Percentiles rank a stretch among this genome's conserved stretches.
These are phyloP conservation scores for Panzeria rudis DNA, from an alignment of 2,888 invertebrate genomes.

Conservation along the genomic window DNA sequence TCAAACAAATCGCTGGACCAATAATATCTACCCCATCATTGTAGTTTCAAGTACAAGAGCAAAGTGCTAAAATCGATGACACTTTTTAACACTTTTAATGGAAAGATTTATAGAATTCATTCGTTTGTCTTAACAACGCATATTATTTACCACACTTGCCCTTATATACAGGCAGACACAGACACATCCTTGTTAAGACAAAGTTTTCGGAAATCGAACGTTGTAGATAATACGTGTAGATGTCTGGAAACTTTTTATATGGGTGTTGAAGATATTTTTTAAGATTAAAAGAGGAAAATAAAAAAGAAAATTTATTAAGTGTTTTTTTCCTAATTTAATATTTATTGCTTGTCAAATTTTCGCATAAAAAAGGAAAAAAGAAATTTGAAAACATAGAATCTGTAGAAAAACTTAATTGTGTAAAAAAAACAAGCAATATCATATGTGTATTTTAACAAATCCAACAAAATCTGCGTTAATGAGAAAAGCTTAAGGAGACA, in stretches of 20 bases:
- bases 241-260: constrained; percentile 69
- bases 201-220: constrained; percentile 53
- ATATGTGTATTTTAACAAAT: too few relatives aligned
- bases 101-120: constrained; percentile 66
- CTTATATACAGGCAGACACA: neutral
- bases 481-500: too few relatives aligned
- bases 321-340: constrained; percentile 31
- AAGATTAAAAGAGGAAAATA: constrained; percentile 4
- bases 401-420: too few relatives aligned
- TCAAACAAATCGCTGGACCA: neutral
- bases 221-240: constrained; percentile 54
- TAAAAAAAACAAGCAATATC: too few relatives aligned
- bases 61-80: constrained; percentile 62
- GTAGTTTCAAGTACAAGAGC: constrained; percentile 44
- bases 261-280: constrained; percentile 36
- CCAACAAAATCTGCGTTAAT: too few relatives aligned
- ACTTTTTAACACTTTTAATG: constrained; percentile 64
- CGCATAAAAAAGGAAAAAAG: neutral
- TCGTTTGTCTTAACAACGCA: constrained; percentile 53
- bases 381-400: too few relatives aligned
- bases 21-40: neutral
- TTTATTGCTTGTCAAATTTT: constrained; percentile 29
- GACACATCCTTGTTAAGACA: neutral
- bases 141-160: constrained; percentile 29
- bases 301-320: constrained; percentile 7